Conservation (phyloP, 2,113 vertebrate genomes). For the Pelodiscus sinensis region DNA sequence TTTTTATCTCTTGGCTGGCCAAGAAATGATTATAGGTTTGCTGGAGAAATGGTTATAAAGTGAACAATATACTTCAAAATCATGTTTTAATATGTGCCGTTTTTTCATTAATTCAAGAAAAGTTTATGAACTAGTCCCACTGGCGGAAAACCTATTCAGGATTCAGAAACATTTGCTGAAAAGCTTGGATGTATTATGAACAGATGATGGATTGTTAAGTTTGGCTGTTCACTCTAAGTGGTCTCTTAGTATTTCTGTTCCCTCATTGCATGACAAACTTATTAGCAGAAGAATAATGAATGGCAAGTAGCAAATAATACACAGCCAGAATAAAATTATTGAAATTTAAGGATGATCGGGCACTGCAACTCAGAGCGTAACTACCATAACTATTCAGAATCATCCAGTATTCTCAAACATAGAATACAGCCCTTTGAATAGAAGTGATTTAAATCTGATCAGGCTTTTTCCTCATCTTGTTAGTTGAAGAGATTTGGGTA, state of each 20-base stretch:
- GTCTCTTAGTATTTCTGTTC: slow-evolving; percentile 29
- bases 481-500: not conserved
- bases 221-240: slow-evolving; percentile 14
- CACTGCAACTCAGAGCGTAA: not conserved
- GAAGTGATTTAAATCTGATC: not conserved
- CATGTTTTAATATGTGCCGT: not conserved
- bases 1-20: slow-evolving; percentile 21
- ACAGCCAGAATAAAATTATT: not conserved
- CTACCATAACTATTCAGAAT: not conserved
- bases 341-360: not conserved
- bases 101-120: slow-evolving; percentile 50
- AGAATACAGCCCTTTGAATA: not conserved
- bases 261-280: slow-evolving; percentile 33
- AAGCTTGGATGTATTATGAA: not conserved
- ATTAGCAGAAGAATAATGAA: not conserved
- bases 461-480: not conserved
- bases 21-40: not conserved
- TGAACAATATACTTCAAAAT: slow-evolving; percentile 28
- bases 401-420: not conserved
- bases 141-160: not conserved
- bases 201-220: slow-evolving; percentile 39
- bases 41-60: slow-evolving; percentile 19
- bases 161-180: slow-evolving; percentile 30
- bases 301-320: not conserved
- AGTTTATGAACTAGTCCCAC: slow-evolving; percentile 26